A percentile compares a stretch with the other conserved stretches of the same genome.
Evolutionary conservation across 2,797 vertebrate genomes (phyloP).

Genomic region (Apogon hyalosoma): DNA sequence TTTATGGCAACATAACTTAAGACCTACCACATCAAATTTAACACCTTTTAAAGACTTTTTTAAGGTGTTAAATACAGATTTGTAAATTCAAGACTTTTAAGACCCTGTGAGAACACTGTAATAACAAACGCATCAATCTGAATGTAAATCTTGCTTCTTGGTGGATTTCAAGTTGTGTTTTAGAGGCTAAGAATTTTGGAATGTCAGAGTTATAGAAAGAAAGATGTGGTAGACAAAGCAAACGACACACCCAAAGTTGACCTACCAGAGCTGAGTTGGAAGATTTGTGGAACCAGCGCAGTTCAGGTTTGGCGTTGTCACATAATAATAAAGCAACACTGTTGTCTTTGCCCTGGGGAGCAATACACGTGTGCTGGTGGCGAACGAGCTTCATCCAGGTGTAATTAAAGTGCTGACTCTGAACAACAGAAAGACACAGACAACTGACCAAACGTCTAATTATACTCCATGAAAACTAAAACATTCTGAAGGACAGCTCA

Average conservation of each 20-base stretch:
- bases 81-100: too few relatives aligned
- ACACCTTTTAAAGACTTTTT: too few relatives aligned
- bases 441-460: slow-evolving; percentile 34
- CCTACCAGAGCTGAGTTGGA: slow-evolving; percentile 85
- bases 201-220: neutral
- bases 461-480: slow-evolving; percentile 33
- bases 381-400: slow-evolving; percentile 91
- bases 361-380: slow-evolving; percentile 87
- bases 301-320: slow-evolving; percentile 73
- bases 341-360: slow-evolving; percentile 26
- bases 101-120: too few relatives aligned
- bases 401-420: slow-evolving; percentile 92
- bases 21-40: too few relatives aligned
- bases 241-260: slow-evolving; percentile 20
- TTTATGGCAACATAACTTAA: too few relatives aligned
- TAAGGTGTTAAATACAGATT: too few relatives aligned
- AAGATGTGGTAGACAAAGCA: slow-evolving; percentile 10
- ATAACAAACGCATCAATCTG: neutral
- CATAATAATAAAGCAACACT: slow-evolving; percentile 79
- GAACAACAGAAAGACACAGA: slow-evolving; percentile 24
- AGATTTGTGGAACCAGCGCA: slow-evolving; percentile 88
- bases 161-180: neutral
- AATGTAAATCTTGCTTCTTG: neutral
- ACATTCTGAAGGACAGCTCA: slow-evolving; percentile 25
- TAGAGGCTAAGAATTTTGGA: neutral